These are phyloP conservation scores for Lonchura striata DNA, from an alignment of 2,113 vertebrate genomes.

Conservation along the genomic window DNA sequence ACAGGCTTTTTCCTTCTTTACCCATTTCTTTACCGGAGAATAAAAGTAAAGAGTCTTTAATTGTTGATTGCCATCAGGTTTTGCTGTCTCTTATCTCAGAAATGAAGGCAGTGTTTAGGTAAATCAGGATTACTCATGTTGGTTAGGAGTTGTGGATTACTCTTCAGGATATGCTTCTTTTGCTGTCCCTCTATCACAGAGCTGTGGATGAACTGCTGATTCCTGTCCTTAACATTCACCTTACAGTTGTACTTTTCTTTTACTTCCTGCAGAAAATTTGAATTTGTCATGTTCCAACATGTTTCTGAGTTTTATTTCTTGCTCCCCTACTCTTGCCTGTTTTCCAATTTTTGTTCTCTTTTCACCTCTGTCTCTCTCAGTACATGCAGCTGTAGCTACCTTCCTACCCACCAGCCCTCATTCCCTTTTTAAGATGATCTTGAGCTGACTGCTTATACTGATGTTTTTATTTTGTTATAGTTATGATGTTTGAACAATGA, in stretches of 20 bases:
- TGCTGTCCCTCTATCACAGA: not conserved
- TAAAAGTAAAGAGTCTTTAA: not conserved
- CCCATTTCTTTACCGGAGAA: not conserved
- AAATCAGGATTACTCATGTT: not conserved
- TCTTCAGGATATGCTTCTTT: not conserved
- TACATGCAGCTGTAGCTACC: not conserved
- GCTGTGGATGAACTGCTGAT: not conserved
- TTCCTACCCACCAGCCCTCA: not conserved
- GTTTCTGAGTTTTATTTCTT: not conserved
- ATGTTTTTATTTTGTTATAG: not conserved
- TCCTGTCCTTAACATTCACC: not conserved
- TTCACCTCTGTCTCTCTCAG: not conserved
- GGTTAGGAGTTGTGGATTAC: not conserved
- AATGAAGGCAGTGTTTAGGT: not conserved
- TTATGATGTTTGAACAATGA: not conserved
- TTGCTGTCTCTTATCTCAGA: not conserved
- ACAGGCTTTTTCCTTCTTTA: not conserved
- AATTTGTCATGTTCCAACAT: not conserved
- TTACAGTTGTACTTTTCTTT: not conserved
- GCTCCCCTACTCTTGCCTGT: not conserved
- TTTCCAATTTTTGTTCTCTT: not conserved
- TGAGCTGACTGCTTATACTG: not conserved
- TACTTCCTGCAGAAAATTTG: not conserved
- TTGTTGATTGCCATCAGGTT: not conserved
- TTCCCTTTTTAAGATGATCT: not conserved